Percentiles rank a stretch among this genome's conserved stretches.
Conservation (phyloP, 2,888 invertebrate species). For the Eumerus sabulonum region DNA sequence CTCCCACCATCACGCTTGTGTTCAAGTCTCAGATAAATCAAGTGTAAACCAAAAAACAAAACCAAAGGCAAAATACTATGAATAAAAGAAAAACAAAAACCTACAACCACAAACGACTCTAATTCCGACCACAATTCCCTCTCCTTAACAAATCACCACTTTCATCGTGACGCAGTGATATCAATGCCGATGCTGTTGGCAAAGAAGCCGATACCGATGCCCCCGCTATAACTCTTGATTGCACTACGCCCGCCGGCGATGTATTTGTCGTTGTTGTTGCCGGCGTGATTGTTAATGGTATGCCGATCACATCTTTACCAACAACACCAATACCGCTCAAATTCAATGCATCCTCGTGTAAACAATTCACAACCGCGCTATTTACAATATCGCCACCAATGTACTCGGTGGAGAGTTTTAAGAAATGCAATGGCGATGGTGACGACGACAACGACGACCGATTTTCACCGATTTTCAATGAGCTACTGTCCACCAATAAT, state of each 20-base stretch:
- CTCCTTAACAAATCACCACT: conserved; percentile 64
- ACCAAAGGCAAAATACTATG: conserved; percentile 43
- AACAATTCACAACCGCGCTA: conserved; percentile 34
- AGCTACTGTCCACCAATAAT: conserved; percentile 29
- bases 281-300: conserved; percentile 20
- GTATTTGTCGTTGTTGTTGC: conserved; percentile 26
- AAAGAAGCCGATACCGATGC: conserved; percentile 17
- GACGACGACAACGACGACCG: conserved; percentile 22
- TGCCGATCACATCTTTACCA: conserved; percentile 5
- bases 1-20: not conserved
- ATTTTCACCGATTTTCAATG: conserved; percentile 24
- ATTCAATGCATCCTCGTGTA: conserved; percentile 59
- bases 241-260: conserved; percentile 52
- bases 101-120: conserved; percentile 40
- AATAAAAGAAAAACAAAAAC: conserved; percentile 12
- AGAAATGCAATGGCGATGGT: conserved; percentile 55
- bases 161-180: conserved; percentile 57
- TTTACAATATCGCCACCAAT: conserved; percentile 24
- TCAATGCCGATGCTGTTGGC: conserved; percentile 13
- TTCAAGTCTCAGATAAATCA: conserved; percentile 43
- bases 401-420: conserved; percentile 33
- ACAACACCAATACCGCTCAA: conserved; percentile 51
- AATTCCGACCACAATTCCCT: conserved; percentile 60
- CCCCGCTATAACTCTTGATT: conserved; percentile 40
- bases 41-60: conserved; percentile 63